Conservation (phyloP, 2,888 invertebrate genomes). For the Hypselothyrea guttata region DNA sequence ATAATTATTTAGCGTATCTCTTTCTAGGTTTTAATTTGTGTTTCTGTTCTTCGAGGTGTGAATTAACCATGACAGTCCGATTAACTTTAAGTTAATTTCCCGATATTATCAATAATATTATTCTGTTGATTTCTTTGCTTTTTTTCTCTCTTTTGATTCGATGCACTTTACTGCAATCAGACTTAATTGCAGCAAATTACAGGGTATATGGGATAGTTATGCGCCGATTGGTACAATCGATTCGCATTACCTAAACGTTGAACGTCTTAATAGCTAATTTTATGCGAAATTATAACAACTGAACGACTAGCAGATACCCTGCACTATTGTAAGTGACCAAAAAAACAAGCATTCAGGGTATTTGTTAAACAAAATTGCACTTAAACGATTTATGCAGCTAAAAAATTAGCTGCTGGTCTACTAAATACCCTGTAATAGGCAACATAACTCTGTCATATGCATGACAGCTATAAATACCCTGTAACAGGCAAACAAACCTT, state of each 20-base stretch:
- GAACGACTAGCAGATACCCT: constrained; percentile 3
- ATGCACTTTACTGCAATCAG: background rate
- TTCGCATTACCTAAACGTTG: background rate
- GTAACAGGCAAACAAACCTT: too few relatives aligned
- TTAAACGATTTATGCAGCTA: too few relatives aligned
- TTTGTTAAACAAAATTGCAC: too few relatives aligned
- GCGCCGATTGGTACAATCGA: background rate
- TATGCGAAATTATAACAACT: background rate
- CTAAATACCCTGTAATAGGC: too few relatives aligned
- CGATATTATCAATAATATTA: too few relatives aligned
- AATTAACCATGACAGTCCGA: constrained; percentile 58
- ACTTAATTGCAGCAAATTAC: constrained; percentile 14
- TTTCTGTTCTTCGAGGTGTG: constrained; percentile 4
- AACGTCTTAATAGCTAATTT: constrained; percentile 2
- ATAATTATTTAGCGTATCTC: background rate
- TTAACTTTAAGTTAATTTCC: constrained; percentile 55
- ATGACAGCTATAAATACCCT: too few relatives aligned
- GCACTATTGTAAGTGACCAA: too few relatives aligned
- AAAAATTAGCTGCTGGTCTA: too few relatives aligned
- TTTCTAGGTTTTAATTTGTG: constrained; percentile 3
- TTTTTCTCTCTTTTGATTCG: background rate
- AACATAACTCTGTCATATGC: too few relatives aligned
- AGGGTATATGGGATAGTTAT: constrained; percentile 21
- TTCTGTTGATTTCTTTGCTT: background rate
- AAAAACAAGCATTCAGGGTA: too few relatives aligned